A percentile compares a stretch with the other conserved stretches of the same genome.
These are phyloP conservation scores for Rhipidura dahli DNA, from an alignment of 2,113 vertebrate species.

Conservation along the genomic window DNA sequence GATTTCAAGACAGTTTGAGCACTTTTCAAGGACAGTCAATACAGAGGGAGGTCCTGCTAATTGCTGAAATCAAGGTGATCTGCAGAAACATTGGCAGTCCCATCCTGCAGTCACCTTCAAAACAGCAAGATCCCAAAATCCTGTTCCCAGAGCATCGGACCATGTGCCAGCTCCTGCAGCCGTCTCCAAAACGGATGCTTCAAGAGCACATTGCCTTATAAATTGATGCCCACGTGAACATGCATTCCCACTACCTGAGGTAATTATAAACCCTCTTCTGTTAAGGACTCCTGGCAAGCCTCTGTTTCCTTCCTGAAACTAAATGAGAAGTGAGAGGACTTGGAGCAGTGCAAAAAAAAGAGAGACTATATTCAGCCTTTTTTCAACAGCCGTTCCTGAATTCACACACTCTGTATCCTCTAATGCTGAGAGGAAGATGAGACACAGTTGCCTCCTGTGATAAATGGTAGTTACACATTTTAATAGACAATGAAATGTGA, in stretches of 20 bases:
- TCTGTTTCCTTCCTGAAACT: neutral
- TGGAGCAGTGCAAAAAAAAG: neutral
- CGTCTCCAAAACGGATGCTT: neutral
- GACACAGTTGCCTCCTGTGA: neutral
- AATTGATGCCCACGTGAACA: neutral
- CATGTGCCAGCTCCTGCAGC: neutral
- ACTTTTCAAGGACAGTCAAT: neutral
- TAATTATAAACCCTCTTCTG: neutral
- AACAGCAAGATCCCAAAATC: conserved; percentile 6
- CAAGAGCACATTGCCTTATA: neutral
- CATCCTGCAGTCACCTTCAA: neutral
- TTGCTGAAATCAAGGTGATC: conserved; percentile 5
- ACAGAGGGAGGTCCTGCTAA: neutral
- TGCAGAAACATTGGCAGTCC: neutral
- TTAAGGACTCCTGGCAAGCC: conserved; percentile 7
- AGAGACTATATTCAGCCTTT: neutral
- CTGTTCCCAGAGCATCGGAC: neutral
- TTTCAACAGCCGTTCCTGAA: neutral
- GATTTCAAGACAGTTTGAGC: neutral
- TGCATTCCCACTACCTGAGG: neutral
- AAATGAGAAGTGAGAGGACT: neutral
- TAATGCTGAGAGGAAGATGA: neutral
- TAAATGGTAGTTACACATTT: neutral
- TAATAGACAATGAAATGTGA: neutral
- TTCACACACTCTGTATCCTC: neutral